Conservation (phyloP, 2,888 invertebrate genomes). For the Diabrotica balteata region DNA sequence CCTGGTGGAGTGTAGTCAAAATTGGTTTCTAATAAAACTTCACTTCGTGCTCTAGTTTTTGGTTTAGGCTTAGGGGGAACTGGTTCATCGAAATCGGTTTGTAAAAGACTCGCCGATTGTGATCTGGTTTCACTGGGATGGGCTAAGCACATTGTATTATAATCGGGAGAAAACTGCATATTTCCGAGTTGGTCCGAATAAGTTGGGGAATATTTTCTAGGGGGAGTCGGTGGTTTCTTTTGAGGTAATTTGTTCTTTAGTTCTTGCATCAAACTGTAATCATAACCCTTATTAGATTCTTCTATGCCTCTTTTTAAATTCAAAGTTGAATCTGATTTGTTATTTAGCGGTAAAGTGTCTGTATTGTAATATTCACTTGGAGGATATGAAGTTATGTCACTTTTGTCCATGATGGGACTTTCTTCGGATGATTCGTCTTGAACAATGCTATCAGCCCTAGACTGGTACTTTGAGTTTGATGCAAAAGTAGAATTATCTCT, state of each 20-base stretch:
- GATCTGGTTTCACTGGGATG: conserved; percentile 57
- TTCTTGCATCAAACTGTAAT: conserved; percentile 67
- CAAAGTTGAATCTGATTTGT: conserved; percentile 64
- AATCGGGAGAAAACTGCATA: conserved; percentile 58
- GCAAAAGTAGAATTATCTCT: conserved; percentile 83
- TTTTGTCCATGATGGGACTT: conserved; percentile 71
- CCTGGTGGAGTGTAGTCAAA: conserved; percentile 74
- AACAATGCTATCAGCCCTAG: conserved; percentile 60
- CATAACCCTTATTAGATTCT: conserved; percentile 54
- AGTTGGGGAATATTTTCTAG: conserved; percentile 51
- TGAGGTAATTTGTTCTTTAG: conserved; percentile 70
- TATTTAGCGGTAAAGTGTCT: conserved; percentile 73
- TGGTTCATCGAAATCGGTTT: conserved; percentile 63
- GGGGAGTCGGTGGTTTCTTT: conserved; percentile 58
- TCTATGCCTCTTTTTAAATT: conserved; percentile 64
- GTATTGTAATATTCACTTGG: conserved; percentile 73
- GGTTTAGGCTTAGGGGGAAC: conserved; percentile 49
- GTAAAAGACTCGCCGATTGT: conserved; percentile 62
- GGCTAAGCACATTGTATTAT: conserved; percentile 50
- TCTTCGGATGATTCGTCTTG: conserved; percentile 67
- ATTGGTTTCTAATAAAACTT: conserved; percentile 83
- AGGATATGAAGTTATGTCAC: conserved; percentile 64
- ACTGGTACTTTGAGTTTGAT: conserved; percentile 73
- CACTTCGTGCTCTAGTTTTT: conserved; percentile 75
- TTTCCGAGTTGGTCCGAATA: conserved; percentile 62